Evolutionary conservation across 2,113 vertebrate species (phyloP).

Genomic region (Crotalus tigris): DNA sequence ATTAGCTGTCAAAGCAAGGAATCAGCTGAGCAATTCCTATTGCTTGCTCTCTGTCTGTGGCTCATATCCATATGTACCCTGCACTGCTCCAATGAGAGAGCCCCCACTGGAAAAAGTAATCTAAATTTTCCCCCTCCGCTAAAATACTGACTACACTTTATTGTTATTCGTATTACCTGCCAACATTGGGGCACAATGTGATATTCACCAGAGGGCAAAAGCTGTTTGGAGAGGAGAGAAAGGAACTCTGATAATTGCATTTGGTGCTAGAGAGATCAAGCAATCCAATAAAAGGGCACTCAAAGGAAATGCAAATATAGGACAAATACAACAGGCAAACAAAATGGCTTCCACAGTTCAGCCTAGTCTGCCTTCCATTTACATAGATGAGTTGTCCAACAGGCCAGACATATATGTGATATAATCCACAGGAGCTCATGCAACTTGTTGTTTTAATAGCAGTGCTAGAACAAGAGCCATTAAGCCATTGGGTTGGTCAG

Average conservation of each 20-base stretch:
- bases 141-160: conserved; percentile 66
- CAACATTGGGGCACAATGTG: conserved; percentile 70
- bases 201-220: conserved; percentile 80
- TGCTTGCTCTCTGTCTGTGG: conserved; percentile 50
- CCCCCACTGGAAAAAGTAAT: conserved; percentile 86
- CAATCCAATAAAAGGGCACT: conserved; percentile 48
- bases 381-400: conserved; percentile 17
- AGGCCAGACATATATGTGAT: not conserved
- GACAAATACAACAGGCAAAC: conserved; percentile 56
- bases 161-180: conserved; percentile 78
- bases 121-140: conserved; percentile 69
- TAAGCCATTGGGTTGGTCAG: not conserved
- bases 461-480: not conserved
- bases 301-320: conserved; percentile 47
- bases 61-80: conserved; percentile 53
- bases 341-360: conserved; percentile 52
- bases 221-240: conserved; percentile 51
- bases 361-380: conserved; percentile 46
- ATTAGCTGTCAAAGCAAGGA: conserved; percentile 92
- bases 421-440: too few species aligned
- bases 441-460: not conserved
- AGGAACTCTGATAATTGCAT: conserved; percentile 82
- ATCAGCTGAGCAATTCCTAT: conserved; percentile 73
- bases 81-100: conserved; percentile 70
- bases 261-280: conserved; percentile 49